phyloP scores from a whole-genome alignment of 1,140 invertebrate genomes.

The Macrobrachium nipponense region DNA sequence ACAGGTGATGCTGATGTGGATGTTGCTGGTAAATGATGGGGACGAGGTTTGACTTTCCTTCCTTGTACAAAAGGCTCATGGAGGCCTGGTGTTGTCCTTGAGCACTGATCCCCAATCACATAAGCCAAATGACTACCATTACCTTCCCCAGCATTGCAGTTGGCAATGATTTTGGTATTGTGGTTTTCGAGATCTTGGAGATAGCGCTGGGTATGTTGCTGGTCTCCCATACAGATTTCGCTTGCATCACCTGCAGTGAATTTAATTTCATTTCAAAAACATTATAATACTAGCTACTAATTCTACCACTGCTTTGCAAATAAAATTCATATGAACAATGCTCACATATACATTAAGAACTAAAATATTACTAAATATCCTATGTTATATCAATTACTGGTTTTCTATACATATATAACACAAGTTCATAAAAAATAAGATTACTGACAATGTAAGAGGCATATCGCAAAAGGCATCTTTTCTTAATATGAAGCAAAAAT shows the following conservation, averaged over 20 bases:
- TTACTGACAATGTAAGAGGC: no score
- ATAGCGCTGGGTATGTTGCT: neutral
- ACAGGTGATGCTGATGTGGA: slow-evolving; percentile 12
- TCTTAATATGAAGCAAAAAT: neutral
- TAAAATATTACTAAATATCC: no score
- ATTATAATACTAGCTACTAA: no score
- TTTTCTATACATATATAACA: no score
- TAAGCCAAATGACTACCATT: slow-evolving; percentile 30
- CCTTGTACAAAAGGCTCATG: slow-evolving; percentile 21
- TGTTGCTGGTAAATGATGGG: slow-evolving; percentile 16
- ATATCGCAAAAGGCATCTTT: no score
- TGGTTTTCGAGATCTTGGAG: neutral
- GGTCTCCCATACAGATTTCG: neutral
- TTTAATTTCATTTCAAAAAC: no score
- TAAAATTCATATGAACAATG: no score
- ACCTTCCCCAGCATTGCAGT: slow-evolving; percentile 22
- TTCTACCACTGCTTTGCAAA: no score
- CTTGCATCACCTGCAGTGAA: no score
- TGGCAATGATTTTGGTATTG: neutral
- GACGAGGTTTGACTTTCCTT: slow-evolving; percentile 17
- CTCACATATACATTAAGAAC: no score
- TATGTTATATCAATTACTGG: no score
- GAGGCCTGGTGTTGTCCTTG: slow-evolving; percentile 34
- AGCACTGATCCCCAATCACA: slow-evolving; percentile 35
- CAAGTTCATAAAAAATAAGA: no score